Evolutionary conservation across 64 coral and sea anemone genomes (phyloP), one percentile per base, ranked within the genome.

Genomic region (Porites lutea): DNA sequence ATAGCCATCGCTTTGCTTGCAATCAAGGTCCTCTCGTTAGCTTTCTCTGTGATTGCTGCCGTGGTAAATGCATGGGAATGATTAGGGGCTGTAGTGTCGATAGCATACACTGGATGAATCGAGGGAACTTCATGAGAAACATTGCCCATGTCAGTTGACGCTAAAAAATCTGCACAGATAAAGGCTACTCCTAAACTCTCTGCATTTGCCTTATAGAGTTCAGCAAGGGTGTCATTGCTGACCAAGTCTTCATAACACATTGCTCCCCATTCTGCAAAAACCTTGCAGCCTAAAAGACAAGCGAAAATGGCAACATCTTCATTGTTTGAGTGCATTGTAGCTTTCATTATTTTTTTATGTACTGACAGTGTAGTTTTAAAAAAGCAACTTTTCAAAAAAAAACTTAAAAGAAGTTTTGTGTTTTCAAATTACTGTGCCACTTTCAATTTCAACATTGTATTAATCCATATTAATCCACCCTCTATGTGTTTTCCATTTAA

Each of bases 31-130:
- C 89, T 95, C 22, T 84, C 14, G 68, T 98, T 86, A 7, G 96
- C 96, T 46, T 74, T 50, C 43, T 89, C 69, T 27, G 96, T 89
- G 8, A 66, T 87, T 53, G 86, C 93, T 23, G 80, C 89, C 74
- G 94, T 88, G 23, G 74, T 86, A 86, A 98, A 98, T 72, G 93
- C 96, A 77, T 95, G 88, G 15, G 96, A 95, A 92, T 98, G 96
- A 69, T 98, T 95, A 13, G 83, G 52, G 59, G 82, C 96, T 60
- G 75, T 87, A 18, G 86, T 57, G 20, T 61, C 79, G 59, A 98
- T 98, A 20, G 86, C 74, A 54, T 98, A 98, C 59, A 93, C 50
- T 15, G 93, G 79, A 46, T 98, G 90, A 20, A 98, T 90, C 12
- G 86, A 89, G 47, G 96, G 96, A 11, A 98, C 80, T 13, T 74